Conservation (phyloP, 2,113 vertebrate genomes). For the Hemiscyllium ocellatum region DNA sequence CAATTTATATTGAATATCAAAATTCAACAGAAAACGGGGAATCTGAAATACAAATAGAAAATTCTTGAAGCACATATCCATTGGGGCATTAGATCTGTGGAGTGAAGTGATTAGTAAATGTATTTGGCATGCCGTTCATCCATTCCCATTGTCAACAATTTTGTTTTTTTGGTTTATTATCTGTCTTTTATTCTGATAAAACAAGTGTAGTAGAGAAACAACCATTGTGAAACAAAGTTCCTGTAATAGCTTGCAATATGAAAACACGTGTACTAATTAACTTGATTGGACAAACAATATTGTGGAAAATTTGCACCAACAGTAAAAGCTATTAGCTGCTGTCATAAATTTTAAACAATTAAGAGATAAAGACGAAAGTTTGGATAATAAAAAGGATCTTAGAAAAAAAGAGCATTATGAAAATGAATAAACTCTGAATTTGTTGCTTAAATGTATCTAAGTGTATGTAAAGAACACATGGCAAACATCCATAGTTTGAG, state of each 20-base stretch:
- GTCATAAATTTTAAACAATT: neutral
- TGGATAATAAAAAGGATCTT: neutral
- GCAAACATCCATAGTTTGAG: neutral
- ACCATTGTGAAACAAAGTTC: neutral
- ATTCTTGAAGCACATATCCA: neutral
- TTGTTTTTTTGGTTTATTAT: neutral
- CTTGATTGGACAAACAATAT: neutral
- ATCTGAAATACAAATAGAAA: neutral
- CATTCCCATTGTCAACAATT: neutral
- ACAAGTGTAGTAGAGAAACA: neutral
- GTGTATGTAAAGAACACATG: neutral
- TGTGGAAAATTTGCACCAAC: neutral
- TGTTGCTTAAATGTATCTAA: neutral
- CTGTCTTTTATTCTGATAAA: neutral
- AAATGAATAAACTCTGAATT: neutral
- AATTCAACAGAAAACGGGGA: neutral
- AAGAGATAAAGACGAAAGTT: neutral
- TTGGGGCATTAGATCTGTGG: neutral
- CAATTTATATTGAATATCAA: neutral
- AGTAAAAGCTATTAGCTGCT: neutral
- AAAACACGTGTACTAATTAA: neutral
- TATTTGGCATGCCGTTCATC: neutral
- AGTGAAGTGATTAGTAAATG: neutral
- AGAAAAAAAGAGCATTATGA: neutral
- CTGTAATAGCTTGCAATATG: neutral